A percentile compares a stretch with the other conserved stretches of the same genome.
Evolutionary conservation across 2,113 vertebrate species (phyloP).

Genomic region (Centropus bengalensis): DNA sequence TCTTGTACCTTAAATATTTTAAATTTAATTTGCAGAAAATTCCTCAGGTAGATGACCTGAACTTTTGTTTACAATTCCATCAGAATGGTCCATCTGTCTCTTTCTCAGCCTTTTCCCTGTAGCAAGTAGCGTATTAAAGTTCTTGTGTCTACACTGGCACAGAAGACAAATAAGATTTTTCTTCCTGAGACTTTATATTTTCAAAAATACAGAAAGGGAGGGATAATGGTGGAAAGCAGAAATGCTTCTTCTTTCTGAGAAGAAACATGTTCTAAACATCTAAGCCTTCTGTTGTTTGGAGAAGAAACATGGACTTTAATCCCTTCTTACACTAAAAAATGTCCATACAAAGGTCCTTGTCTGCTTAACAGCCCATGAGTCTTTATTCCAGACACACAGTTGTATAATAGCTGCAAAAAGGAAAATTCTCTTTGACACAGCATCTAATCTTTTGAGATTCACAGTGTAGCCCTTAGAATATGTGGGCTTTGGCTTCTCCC

Average conservation of each 20-base stretch:
- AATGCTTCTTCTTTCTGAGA: neutral
- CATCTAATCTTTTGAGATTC: neutral
- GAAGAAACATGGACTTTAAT: constrained; percentile 2
- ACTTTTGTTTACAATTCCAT: constrained; percentile 6
- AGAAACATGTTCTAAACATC: neutral
- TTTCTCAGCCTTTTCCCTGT: constrained; percentile 13
- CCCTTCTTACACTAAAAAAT: neutral
- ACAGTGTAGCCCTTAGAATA: neutral
- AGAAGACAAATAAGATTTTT: constrained; percentile 9
- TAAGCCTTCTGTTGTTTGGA: neutral
- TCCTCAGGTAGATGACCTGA: constrained; percentile 5
- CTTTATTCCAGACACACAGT: neutral
- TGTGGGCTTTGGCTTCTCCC: neutral
- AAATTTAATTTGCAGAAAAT: neutral
- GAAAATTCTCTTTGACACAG: neutral
- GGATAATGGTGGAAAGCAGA: neutral
- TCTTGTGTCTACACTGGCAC: neutral
- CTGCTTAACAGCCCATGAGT: neutral
- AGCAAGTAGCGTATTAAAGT: neutral
- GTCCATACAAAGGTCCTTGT: neutral
- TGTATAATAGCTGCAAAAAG: neutral
- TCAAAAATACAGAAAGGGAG: neutral
- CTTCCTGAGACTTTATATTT: neutral
- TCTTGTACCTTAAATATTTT: neutral
- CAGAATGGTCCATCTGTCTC: constrained; percentile 43